Conservation (phyloP, 1,140 invertebrate genomes). For the Matsumurasca onukii region DNA sequence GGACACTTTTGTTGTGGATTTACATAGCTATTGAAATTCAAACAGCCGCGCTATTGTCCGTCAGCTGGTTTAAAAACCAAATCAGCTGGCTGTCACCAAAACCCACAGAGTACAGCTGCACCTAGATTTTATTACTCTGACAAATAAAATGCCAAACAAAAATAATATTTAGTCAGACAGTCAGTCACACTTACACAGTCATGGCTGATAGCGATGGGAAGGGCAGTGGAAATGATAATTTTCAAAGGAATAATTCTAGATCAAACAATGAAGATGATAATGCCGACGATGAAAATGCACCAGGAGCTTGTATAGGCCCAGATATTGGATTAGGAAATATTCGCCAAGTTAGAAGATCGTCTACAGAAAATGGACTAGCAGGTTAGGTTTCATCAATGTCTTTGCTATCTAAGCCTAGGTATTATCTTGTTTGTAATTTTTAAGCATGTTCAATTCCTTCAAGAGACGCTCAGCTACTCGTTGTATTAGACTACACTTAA, state of each 20-base stretch:
- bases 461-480: no score
- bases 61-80: slow-evolving; percentile 10
- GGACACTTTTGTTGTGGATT: slow-evolving; percentile 1
- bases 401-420: slow-evolving; percentile 25
- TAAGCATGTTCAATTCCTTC: no score
- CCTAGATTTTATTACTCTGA: no score
- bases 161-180: not conserved
- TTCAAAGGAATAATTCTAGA: slow-evolving; percentile 35
- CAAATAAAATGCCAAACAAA: no score
- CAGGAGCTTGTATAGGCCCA: slow-evolving; percentile 27
- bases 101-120: no score
- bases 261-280: slow-evolving; percentile 34
- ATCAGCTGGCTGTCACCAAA: slow-evolving; percentile 2
- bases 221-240: slow-evolving; percentile 33
- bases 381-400: slow-evolving; percentile 20
- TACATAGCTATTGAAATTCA: not conserved
- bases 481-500: no score
- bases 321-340: slow-evolving; percentile 37
- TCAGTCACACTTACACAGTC: not conserved
- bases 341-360: slow-evolving; percentile 9
- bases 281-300: slow-evolving; percentile 29
- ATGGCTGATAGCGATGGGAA: slow-evolving; percentile 40
- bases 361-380: slow-evolving; percentile 23
- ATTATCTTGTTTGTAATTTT: no score
- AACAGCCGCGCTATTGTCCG: slow-evolving; percentile 10